These are phyloP conservation scores for Nannoperca obscura DNA, from an alignment of 2,797 vertebrate species.

Conservation along the genomic window DNA sequence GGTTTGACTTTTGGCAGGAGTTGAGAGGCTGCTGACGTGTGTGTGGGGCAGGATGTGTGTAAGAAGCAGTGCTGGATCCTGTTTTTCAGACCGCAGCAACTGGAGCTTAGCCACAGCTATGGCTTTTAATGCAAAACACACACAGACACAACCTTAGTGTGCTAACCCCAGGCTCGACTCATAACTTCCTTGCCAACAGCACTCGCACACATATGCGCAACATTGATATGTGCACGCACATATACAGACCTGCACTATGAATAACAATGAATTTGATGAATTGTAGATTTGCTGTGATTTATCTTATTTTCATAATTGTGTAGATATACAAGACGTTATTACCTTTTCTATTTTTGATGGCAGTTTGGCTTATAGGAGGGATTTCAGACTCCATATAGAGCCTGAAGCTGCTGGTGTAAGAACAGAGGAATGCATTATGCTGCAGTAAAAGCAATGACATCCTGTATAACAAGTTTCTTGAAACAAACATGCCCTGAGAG, in stretches of 20 bases:
- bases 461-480: conserved; percentile 64
- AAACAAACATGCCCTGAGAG: conserved; percentile 52
- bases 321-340: conserved; percentile 12
- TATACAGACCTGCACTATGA: background rate
- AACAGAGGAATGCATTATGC: conserved; percentile 56
- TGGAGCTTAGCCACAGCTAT: conserved; percentile 73
- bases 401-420: conserved; percentile 29
- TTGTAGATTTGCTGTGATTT: conserved; percentile 17
- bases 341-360: conserved; percentile 27
- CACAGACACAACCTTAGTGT: conserved; percentile 50
- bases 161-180: conserved; percentile 64
- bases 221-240: conserved; percentile 21
- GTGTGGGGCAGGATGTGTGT: conserved; percentile 84
- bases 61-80: conserved; percentile 82
- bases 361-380: conserved; percentile 31
- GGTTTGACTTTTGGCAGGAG: conserved; percentile 79
- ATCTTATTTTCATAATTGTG: conserved; percentile 5
- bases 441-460: conserved; percentile 46
- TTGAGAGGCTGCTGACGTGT: conserved; percentile 82
- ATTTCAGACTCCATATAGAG: conserved; percentile 39
- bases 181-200: conserved; percentile 51
- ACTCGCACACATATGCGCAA: conserved; percentile 36
- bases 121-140: conserved; percentile 73
- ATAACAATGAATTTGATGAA: conserved; percentile 1
- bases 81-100: conserved; percentile 80